Base-by-base conservation (phyloP, 2,113 vertebrate genomes). In the Ageneiosus marmoratus region DNA sequence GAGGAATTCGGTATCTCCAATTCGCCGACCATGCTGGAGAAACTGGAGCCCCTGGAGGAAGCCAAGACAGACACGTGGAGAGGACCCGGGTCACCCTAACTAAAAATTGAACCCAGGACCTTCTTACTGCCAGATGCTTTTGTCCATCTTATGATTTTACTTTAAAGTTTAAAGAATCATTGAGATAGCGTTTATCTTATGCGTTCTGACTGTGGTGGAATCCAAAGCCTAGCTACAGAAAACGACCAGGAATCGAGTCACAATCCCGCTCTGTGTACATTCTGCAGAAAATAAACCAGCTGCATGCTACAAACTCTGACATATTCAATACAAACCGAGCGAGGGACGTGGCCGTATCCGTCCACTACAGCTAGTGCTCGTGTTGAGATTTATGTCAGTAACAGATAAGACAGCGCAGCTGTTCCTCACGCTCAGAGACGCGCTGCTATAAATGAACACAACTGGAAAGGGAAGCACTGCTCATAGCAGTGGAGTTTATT, bases 381-480 rank as follows among this genome's bases (percentile, higher is more conserved):
- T 0, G 29, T 53, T 32, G 50, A 53, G 50, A 76, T 55, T 76
- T 55, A 76, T 8, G 27, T 48, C 73, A 12, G 50, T 55, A 34
- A 34, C 2, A 29, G 48, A 55, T 55, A 11, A 53, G 48, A 76
- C 50, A 34, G 12, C 29, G 73, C 73, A 76, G 73, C 73, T 76
- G 73, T 55, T 55, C 50, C 18, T 11, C 13, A 11, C 16, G 48
- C 48, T 32, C 73, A 32, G 73, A 34, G 73, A 53, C 73, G 18
- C 29, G 18, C 18, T 22, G 27, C 73, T 55, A 76, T 55, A 76
- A 76, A 53, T 76, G 7, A 55, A 76, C 72, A 51, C 72, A 29
- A 50, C 50, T 34, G 29, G 12, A 51, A 74, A 74, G 12, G 70
- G 46, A 74, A 74, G 24, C 70, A 16, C n/a, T 10, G 46, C 12